Conservation (phyloP, 2,888 invertebrate genomes). For the Pristionchus mayeri region DNA sequence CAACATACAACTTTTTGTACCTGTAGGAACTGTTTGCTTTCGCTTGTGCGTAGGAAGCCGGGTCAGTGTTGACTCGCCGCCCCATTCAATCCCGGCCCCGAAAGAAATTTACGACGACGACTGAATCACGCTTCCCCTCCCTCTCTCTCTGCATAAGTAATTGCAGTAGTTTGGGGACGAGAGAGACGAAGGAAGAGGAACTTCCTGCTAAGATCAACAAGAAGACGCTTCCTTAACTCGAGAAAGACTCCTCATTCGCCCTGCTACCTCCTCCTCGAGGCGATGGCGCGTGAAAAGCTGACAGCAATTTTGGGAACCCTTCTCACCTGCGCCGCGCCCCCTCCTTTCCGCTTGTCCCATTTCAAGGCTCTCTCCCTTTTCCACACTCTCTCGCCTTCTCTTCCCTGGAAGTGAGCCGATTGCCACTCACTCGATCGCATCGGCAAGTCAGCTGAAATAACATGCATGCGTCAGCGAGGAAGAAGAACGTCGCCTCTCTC, state of each 20-base stretch:
- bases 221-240: too few relatives aligned
- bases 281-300: too few relatives aligned
- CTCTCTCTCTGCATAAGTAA: neutral
- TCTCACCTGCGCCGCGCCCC: too few relatives aligned
- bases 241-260: too few relatives aligned
- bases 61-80: neutral
- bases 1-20: neutral
- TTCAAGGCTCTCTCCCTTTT: neutral
- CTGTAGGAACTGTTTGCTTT: too few relatives aligned
- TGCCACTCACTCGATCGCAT: too few relatives aligned
- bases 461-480: conserved; percentile 2
- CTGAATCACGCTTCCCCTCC: neutral
- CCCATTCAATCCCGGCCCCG: neutral
- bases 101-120: neutral
- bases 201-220: too few relatives aligned
- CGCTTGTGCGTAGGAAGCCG: neutral
- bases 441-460: too few relatives aligned
- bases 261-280: too few relatives aligned
- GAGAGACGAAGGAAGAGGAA: neutral
- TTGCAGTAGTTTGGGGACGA: conserved; percentile 14
- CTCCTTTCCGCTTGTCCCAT: too few relatives aligned
- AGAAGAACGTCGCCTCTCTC: neutral
- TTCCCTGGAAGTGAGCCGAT: neutral
- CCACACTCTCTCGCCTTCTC: neutral
- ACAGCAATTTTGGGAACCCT: neutral